Percentiles rank a stretch among this genome's conserved stretches.
Evolutionary conservation across 64 coral and sea anemone genomes (phyloP).

Genomic region (Acropora yongei): DNA sequence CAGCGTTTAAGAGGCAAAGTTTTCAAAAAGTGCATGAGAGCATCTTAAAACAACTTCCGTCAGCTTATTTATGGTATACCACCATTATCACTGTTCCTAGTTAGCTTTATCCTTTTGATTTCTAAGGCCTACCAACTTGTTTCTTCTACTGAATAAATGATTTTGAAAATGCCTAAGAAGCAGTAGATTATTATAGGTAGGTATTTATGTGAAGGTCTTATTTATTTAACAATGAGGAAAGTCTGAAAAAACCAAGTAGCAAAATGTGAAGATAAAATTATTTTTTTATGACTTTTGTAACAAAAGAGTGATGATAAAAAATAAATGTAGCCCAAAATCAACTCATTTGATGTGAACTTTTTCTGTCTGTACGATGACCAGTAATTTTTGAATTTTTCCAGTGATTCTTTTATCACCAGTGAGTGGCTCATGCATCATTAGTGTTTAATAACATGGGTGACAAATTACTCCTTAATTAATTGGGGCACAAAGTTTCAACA

Average conservation of each 20-base stretch:
- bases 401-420: no score
- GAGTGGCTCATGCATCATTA: no score
- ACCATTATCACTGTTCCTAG: no score
- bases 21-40: not conserved
- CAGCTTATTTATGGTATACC: no score
- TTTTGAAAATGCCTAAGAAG: not conserved
- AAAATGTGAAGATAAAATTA: not conserved
- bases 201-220: not conserved
- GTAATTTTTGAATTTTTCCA: no score
- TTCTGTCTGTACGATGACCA: no score
- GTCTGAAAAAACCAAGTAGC: not conserved
- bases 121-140: no score
- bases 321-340: not conserved
- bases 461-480: no score
- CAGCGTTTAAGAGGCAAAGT: slow-evolving; percentile 24
- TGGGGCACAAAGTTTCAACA: no score
- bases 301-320: not conserved
- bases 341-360: no score
- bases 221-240: not conserved
- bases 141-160: not conserved
- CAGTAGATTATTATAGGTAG: not conserved
- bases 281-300: not conserved
- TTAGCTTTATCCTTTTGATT: no score
- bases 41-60: not conserved
- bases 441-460: no score